phyloP scores from a whole-genome alignment of 2,113 vertebrate species.

The Desmodus rotundus region DNA sequence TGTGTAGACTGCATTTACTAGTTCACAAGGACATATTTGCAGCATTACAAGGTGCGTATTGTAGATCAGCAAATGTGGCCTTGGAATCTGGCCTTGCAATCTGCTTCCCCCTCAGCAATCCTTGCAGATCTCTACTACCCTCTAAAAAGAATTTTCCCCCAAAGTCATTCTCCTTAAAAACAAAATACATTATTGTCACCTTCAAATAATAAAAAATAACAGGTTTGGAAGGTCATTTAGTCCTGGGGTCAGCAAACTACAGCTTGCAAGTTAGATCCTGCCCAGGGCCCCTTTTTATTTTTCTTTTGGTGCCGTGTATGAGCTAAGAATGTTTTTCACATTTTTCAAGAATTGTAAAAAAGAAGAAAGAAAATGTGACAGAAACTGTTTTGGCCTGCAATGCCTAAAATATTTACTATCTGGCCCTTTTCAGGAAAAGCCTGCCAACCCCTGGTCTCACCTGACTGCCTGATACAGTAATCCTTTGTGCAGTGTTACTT shows the following conservation, averaged over 20 bases:
- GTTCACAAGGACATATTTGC: not conserved
- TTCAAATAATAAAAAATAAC: not conserved
- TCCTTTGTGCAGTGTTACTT: not conserved
- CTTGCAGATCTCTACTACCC: not conserved
- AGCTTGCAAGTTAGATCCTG: not conserved
- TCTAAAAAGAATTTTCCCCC: not conserved
- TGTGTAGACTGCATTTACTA: not conserved
- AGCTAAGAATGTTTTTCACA: not conserved
- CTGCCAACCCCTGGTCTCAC: not conserved
- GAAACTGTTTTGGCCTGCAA: not conserved
- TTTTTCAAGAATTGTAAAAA: constrained; percentile 12
- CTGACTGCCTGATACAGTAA: not conserved
- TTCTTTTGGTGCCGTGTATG: not conserved
- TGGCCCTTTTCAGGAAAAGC: not conserved
- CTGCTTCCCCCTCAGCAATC: not conserved
- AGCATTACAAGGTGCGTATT: not conserved
- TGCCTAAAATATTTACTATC: not conserved
- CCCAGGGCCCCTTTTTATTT: not conserved
- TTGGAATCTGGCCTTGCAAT: not conserved
- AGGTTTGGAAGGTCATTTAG: not conserved
- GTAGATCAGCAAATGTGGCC: not conserved
- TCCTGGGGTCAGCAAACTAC: not conserved
- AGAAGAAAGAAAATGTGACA: not conserved
- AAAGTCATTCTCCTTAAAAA: not conserved
- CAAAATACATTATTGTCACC: not conserved